These are phyloP conservation scores for Silurus meridionalis DNA, from an alignment of 2,113 vertebrate species.

Conservation along the genomic window DNA sequence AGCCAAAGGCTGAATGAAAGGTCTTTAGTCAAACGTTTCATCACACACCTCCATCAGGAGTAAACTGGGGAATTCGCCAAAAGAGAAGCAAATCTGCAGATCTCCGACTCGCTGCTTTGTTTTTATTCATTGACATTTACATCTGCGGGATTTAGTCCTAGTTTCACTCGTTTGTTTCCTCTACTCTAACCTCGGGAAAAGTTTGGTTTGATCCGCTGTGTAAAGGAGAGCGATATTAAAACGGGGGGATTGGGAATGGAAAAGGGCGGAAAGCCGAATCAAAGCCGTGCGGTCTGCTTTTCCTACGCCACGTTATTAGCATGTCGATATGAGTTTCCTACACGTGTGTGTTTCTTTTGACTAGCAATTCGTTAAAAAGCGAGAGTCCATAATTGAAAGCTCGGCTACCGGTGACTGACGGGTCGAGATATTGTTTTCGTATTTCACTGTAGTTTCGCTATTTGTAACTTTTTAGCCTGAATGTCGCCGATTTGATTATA, in stretches of 20 bases:
- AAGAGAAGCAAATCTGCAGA: no score
- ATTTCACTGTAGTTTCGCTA: no score
- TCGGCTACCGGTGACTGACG: neutral
- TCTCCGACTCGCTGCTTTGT: no score
- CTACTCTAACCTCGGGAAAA: no score
- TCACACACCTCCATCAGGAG: neutral
- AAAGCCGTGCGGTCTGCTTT: conserved; percentile 15
- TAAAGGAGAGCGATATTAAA: neutral
- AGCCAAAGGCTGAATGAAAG: neutral
- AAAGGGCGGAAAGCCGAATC: neutral
- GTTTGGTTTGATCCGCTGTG: no score
- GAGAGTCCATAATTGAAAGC: neutral
- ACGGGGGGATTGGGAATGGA: neutral
- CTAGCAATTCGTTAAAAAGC: neutral
- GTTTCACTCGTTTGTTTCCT: no score
- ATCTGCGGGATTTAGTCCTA: no score
- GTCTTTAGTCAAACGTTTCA: neutral
- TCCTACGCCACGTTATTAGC: conserved; percentile 9
- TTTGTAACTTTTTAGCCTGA: neutral
- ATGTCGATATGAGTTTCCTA: conserved; percentile 22
- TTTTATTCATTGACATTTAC: no score
- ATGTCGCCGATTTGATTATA: conserved; percentile 7
- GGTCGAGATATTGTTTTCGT: neutral
- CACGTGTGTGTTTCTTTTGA: neutral
- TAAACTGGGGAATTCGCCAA: no score